Conservation (phyloP, 2,113 vertebrate genomes). For the Sisor rabdophorus region DNA sequence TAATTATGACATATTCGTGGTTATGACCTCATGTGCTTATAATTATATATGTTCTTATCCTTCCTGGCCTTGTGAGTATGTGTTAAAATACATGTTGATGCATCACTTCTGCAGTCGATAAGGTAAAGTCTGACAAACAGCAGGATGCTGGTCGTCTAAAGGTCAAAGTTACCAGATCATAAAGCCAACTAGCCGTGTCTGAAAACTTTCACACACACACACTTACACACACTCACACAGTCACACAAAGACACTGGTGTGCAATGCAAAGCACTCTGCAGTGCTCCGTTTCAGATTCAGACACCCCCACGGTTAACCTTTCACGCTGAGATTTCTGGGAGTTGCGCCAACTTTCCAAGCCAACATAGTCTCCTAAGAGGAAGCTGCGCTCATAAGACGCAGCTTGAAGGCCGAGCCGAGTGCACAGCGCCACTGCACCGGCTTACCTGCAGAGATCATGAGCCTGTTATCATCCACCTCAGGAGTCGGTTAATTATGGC, state of each 20-base stretch:
- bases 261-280: constrained; percentile 28
- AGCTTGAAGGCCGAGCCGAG: not conserved
- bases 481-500: constrained; percentile 35
- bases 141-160: constrained; percentile 21
- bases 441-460: constrained; percentile 32
- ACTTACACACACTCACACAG: constrained; percentile 18
- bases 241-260: constrained; percentile 9
- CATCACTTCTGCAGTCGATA: constrained; percentile 6
- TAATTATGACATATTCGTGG: not conserved
- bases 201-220: constrained; percentile 27
- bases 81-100: not conserved
- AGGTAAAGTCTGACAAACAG: not conserved
- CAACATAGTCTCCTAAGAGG: constrained; percentile 35
- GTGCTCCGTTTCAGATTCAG: constrained; percentile 24
- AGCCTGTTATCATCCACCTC: constrained; percentile 39
- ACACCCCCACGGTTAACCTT: constrained; percentile 46
- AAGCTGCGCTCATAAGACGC: constrained; percentile 27
- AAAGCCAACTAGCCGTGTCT: constrained; percentile 20
- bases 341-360: constrained; percentile 44
- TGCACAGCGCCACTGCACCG: not conserved
- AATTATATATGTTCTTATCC: not conserved
- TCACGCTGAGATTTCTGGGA: constrained; percentile 51
- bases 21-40: not conserved
- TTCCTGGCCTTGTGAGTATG: not conserved
- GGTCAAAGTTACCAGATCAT: constrained; percentile 22